Evolutionary conservation across 2,888 invertebrate genomes (phyloP), one percentile per base, ranked within the genome.

Genomic region (Amphipyra tragopoginis): DNA sequence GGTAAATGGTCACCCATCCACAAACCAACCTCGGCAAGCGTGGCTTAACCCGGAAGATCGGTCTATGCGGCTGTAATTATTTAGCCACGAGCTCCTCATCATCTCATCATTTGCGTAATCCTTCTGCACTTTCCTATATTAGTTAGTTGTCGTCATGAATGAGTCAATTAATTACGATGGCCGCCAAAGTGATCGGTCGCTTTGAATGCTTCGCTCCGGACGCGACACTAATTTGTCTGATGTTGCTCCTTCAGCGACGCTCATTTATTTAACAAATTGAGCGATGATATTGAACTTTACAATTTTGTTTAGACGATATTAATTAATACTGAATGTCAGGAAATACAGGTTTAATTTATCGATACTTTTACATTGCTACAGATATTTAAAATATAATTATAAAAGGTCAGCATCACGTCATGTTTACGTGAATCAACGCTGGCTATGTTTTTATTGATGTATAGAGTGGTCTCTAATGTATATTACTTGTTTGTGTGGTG

Each of bases 221-320:
- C 38, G 50, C 53, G 47, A 33, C 66, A 43, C 21, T 61, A 39
- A 44, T 52, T 71, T 52, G 58, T 55, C 44, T 49, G 65, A 71
- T 52, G 42, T 52, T 65, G 15, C 44, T 44, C 14, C 45, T 8
- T 49, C 26, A 51, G 43, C 15, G 38, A 8, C 36, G 14, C 45
- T 54, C 49, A 38, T 60, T 67, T 33, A 13, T 54, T 50, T 34
- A 38, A 34, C 53, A 38, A 54, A 67, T 50, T 47, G 53, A 67
- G 26, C 15, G 9, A 45, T 50, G 13, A 36, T 54, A 60, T 42
- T 53, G 38, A 50, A 67, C 36, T 53, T 15, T 1, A 8, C 5
- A 15, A 36, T 66, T 47, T 53, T 21, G 40, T 53, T 42, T 11
- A 38, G 1, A 29, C 21, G 39, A n/a, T 38, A 14, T 34, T 45